phyloP scores from a whole-genome alignment of 2,797 vertebrate species.

The Cryptoblepharus egeriae region DNA sequence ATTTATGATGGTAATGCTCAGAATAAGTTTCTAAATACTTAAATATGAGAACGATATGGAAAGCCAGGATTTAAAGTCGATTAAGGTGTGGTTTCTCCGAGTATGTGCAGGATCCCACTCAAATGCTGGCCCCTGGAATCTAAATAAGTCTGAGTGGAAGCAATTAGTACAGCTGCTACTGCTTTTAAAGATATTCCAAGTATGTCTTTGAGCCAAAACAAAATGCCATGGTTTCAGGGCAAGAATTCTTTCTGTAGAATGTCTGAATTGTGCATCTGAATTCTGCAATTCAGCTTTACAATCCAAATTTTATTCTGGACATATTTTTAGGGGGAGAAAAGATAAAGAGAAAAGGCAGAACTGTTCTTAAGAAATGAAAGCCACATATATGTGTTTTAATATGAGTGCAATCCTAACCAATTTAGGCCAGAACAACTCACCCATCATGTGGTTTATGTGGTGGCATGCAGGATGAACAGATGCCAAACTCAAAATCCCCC shows the following conservation, averaged over 20 bases:
- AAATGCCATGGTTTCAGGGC: background rate
- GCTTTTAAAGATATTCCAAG: constrained; percentile 22
- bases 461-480: no score
- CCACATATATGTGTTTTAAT: background rate
- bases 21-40: constrained; percentile 22
- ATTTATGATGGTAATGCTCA: constrained; percentile 21
- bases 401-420: no score
- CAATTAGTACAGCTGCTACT: constrained; percentile 23
- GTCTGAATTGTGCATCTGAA: background rate
- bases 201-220: background rate
- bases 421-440: no score
- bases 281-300: constrained; percentile 1
- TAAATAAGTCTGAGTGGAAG: constrained; percentile 5
- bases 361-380: constrained; percentile 4
- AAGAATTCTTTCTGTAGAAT: constrained; percentile 23
- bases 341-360: background rate
- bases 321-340: background rate
- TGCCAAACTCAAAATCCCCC: no score
- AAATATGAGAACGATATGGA: background rate
- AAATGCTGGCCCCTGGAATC: background rate
- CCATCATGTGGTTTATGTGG: no score
- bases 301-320: background rate
- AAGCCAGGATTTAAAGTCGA: constrained; percentile 26
- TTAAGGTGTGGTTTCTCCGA: constrained; percentile 30
- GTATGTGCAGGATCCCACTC: constrained; percentile 17